A percentile compares a stretch with the other conserved stretches of the same genome.
Conservation (phyloP, 2,113 vertebrate genomes). For the Cinclus cinclus region DNA sequence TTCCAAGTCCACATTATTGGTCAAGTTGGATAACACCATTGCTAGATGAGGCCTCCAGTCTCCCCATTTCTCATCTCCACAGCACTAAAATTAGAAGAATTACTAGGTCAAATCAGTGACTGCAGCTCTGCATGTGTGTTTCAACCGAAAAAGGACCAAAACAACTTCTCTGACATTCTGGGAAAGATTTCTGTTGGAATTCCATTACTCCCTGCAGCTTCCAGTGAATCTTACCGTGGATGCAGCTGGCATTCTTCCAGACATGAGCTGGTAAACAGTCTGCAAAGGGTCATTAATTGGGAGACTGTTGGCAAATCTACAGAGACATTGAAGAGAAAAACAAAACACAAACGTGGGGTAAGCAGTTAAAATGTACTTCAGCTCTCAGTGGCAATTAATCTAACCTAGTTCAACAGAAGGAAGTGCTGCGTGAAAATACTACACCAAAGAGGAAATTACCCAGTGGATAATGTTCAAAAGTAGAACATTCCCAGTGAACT, state of each 20-base stretch:
- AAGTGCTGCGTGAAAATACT: not conserved
- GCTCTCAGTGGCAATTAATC: not conserved
- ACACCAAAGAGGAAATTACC: not conserved
- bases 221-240: conserved; percentile 82
- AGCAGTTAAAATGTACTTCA: not conserved
- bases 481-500: not conserved
- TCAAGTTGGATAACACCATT: conserved; percentile 96
- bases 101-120: not conserved
- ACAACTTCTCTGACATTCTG: not conserved
- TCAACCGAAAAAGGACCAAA: not conserved
- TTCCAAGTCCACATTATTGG: conserved; percentile 87
- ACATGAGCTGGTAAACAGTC: conserved; percentile 98
- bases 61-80: conserved; percentile 98
- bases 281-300: conserved; percentile 97
- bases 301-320: conserved; percentile 96
- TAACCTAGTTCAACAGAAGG: not conserved
- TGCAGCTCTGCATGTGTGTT: not conserved
- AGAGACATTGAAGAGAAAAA: not conserved
- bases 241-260: conserved; percentile 95
- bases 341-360: not conserved
- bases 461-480: not conserved
- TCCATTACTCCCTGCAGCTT: not conserved
- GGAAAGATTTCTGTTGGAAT: not conserved
- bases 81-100: conserved; percentile 80
- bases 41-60: conserved; percentile 97